phyloP scores from a whole-genome alignment of 2,113 vertebrate species.

The Hassar affinis region DNA sequence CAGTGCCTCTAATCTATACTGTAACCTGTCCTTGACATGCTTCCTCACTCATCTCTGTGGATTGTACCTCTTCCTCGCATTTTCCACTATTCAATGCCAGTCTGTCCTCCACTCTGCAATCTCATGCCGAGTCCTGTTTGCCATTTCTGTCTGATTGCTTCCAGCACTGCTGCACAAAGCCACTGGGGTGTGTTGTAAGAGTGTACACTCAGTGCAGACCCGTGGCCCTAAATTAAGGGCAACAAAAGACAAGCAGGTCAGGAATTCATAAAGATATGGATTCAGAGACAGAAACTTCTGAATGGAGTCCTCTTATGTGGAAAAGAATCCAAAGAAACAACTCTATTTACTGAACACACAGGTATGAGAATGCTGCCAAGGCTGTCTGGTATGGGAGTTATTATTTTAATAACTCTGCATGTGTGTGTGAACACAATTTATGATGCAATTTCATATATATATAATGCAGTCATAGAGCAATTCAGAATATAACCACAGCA shows the following conservation, averaged over 20 bases:
- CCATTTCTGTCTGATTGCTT: conserved; percentile 51
- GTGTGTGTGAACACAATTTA: not conserved
- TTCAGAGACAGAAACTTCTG: conserved; percentile 60
- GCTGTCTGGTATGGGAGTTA: not conserved
- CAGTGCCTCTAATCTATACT: conserved; percentile 14
- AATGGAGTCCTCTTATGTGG: conserved; percentile 60
- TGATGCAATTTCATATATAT: not conserved
- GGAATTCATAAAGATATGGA: conserved; percentile 60
- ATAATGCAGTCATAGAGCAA: not conserved
- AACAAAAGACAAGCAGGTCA: conserved; percentile 65
- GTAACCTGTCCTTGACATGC: conserved; percentile 25
- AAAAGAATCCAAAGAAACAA: conserved; percentile 60
- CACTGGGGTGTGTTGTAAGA: conserved; percentile 13
- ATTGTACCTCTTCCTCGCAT: not conserved
- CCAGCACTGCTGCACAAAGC: conserved; percentile 17
- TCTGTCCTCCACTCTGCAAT: conserved; percentile 9
- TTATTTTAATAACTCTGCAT: too few species aligned
- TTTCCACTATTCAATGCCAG: not conserved
- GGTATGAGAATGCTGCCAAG: conserved; percentile 50
- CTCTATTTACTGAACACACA: conserved; percentile 54
- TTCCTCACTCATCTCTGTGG: conserved; percentile 21
- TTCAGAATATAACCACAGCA: not conserved
- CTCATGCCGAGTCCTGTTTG: conserved; percentile 44
- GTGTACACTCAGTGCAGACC: conserved; percentile 22
- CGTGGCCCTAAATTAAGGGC: conserved; percentile 57